A percentile compares a stretch with the other conserved stretches of the same genome.
Conservation (phyloP, 1,140 invertebrate genomes). For the Drosophila serrata region DNA sequence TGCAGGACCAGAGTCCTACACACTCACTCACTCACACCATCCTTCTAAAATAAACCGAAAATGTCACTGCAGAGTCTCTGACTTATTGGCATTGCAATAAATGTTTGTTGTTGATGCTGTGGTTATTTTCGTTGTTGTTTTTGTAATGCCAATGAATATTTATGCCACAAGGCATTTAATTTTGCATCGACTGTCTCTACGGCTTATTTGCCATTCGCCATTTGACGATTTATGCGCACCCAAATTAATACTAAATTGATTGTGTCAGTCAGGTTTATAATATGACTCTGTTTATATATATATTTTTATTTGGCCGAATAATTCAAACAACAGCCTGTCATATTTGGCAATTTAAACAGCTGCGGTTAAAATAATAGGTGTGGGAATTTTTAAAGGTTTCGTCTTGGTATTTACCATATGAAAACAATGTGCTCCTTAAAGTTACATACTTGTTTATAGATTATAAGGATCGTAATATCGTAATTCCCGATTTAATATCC, state of each 20-base stretch:
- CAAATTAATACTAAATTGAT: slow-evolving; percentile 81
- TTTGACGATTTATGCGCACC: slow-evolving; percentile 61
- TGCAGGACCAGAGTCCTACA: slow-evolving; percentile 52
- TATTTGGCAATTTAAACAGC: neutral
- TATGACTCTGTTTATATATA: slow-evolving; percentile 21
- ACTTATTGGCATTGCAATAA: slow-evolving; percentile 60
- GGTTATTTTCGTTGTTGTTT: no score
- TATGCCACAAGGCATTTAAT: slow-evolving; percentile 72
- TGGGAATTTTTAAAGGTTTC: neutral
- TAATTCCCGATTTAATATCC: no score
- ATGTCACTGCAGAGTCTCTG: slow-evolving; percentile 67
- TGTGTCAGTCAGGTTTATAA: slow-evolving; percentile 57
- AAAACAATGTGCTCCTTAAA: no score
- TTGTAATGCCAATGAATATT: slow-evolving; percentile 78
- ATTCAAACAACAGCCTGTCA: slow-evolving; percentile 20
- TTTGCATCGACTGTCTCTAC: slow-evolving; percentile 62
- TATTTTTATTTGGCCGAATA: slow-evolving; percentile 27
- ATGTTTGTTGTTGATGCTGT: slow-evolving; percentile 52
- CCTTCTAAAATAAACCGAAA: slow-evolving; percentile 61
- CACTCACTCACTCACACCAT: neutral
- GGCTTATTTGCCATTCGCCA: slow-evolving; percentile 62
- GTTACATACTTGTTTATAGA: neutral
- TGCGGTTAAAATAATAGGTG: neutral
- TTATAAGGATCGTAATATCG: neutral
- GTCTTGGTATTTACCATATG: no score